These are phyloP conservation scores for Luperina nickerlii DNA, from an alignment of 2,888 invertebrate species.

Conservation along the genomic window DNA sequence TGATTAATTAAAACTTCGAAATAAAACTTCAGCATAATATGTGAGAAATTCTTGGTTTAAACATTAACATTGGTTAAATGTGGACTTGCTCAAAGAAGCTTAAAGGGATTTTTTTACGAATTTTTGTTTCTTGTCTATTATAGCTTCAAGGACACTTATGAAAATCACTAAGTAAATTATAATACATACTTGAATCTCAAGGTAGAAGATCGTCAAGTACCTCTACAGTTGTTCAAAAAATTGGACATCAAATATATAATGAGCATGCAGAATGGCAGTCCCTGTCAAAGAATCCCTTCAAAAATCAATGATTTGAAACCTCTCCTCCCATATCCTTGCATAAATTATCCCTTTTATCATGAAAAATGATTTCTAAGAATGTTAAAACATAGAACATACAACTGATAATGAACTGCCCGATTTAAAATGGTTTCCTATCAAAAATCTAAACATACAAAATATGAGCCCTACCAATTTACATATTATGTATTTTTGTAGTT, in stretches of 20 bases:
- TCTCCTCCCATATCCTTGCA: conserved; percentile 26
- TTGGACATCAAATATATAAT: conserved; percentile 9
- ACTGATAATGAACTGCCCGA: conserved; percentile 19
- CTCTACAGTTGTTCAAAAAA: not conserved
- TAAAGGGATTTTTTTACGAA: not conserved
- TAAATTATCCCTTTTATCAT: not conserved
- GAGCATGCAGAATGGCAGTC: conserved; percentile 11
- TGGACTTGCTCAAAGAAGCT: not conserved
- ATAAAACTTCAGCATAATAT: not conserved
- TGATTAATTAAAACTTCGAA: conserved; percentile 14
- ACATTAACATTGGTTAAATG: conserved; percentile 30
- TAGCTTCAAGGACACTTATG: not conserved
- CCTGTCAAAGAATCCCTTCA: not conserved
- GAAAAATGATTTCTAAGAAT: conserved; percentile 36
- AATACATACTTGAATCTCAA: not conserved
- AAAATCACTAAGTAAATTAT: not conserved
- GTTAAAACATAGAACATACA: conserved; percentile 37
- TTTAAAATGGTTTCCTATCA: not conserved
- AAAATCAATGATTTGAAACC: not conserved
- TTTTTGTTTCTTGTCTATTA: not conserved
- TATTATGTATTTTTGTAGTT: not conserved
- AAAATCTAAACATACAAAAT: not conserved
- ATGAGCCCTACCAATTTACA: not conserved
- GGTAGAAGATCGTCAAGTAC: not conserved
- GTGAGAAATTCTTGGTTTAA: not conserved